A percentile compares a stretch with the other conserved stretches of the same genome.
phyloP scores from a whole-genome alignment of 2,797 vertebrate genomes.

The Characodon lateralis region DNA sequence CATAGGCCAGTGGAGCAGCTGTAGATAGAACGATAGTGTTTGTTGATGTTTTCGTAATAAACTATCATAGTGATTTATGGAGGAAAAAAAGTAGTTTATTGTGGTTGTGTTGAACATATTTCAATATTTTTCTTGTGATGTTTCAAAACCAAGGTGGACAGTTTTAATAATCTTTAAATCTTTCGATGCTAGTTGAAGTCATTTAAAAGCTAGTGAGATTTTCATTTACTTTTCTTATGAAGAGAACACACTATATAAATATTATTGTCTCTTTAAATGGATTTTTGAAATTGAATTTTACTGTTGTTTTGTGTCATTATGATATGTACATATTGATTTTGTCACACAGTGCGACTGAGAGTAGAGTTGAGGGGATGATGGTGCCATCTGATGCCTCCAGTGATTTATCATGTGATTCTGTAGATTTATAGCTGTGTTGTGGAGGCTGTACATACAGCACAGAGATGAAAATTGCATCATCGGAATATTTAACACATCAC shows the following conservation, averaged over 20 bases:
- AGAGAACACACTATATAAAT: conserved; percentile 65
- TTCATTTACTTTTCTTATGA: conserved; percentile 56
- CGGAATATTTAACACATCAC: conserved; percentile 53
- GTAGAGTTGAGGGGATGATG: conserved; percentile 26
- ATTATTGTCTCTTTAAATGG: conserved; percentile 68
- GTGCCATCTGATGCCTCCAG: conserved; percentile 47
- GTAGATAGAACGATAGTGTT: conserved; percentile 65
- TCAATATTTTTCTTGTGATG: conserved; percentile 77
- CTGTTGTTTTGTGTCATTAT: conserved; percentile 71
- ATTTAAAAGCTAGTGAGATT: conserved; percentile 45
- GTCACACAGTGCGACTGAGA: conserved; percentile 37
- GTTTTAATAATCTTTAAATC: conserved; percentile 65
- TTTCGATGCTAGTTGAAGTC: conserved; percentile 51
- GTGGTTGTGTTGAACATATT: conserved; percentile 79
- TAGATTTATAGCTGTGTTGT: conserved; percentile 55
- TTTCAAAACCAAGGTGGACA: conserved; percentile 66
- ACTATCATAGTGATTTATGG: conserved; percentile 67
- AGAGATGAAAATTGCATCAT: conserved; percentile 50
- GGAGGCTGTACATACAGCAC: conserved; percentile 64
- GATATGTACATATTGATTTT: conserved; percentile 75
- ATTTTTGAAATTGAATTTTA: conserved; percentile 54
- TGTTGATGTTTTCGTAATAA: conserved; percentile 70
- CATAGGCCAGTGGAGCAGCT: conserved; percentile 69
- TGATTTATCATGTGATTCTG: conserved; percentile 56
- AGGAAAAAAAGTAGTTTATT: conserved; percentile 62